A percentile compares a stretch with the other conserved stretches of the same genome.
phyloP scores from a whole-genome alignment of 1,140 invertebrate species.

The Parasteatoda tepidariorum region DNA sequence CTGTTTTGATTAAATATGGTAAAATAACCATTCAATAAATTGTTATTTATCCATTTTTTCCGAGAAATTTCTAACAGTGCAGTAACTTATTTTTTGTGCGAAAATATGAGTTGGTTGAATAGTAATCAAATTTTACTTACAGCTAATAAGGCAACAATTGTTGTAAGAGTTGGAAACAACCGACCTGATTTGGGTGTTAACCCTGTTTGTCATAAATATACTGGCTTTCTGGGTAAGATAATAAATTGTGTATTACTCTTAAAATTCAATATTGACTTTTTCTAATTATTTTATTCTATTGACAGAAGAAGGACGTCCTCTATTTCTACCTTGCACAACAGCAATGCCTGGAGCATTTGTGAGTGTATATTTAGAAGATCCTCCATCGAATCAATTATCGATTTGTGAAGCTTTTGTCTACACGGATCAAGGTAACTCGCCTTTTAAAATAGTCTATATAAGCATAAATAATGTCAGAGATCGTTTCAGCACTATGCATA shows the following conservation, averaged over 20 bases:
- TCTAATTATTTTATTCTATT: conserved; percentile 9
- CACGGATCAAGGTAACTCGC: conserved; percentile 84
- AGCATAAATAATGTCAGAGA: too few species aligned
- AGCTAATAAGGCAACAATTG: conserved; percentile 78
- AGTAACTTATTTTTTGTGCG: too few species aligned
- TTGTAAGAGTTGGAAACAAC: conserved; percentile 93
- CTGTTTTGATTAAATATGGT: too few species aligned
- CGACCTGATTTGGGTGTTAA: conserved; percentile 92
- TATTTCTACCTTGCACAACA: conserved; percentile 92
- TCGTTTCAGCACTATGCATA: too few species aligned
- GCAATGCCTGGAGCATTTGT: conserved; percentile 96
- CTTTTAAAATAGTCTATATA: too few species aligned
- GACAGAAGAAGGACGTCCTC: conserved; percentile 89
- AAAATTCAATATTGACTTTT: background rate
- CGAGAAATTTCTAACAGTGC: too few species aligned
- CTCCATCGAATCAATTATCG: conserved; percentile 78
- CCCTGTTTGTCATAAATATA: conserved; percentile 90
- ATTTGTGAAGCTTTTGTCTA: conserved; percentile 97
- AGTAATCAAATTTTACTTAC: too few species aligned
- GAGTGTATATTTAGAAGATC: conserved; percentile 86
- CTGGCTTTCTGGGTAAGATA: conserved; percentile 64
- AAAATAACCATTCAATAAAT: too few species aligned
- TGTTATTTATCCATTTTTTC: too few species aligned
- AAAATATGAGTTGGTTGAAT: too few species aligned
- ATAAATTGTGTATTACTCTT: background rate